phyloP scores from a whole-genome alignment of 2,888 invertebrate genomes.

The Dermolepida albohirtum region DNA sequence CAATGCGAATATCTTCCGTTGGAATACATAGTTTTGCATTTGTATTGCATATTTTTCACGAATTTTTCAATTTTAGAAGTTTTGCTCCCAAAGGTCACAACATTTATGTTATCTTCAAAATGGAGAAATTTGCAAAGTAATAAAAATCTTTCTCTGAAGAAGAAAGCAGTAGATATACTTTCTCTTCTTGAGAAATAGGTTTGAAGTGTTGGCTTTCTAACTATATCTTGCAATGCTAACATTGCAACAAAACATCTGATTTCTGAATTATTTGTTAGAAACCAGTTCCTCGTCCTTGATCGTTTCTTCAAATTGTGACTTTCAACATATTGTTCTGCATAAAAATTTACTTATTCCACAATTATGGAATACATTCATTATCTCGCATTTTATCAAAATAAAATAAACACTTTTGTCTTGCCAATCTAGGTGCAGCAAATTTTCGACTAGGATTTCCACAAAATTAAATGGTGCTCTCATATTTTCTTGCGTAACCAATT shows the following conservation, averaged over 20 bases:
- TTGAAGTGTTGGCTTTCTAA: no score
- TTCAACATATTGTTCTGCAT: background rate
- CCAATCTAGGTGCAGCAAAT: no score
- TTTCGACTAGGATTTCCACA: no score
- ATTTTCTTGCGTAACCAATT: no score
- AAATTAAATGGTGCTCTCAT: no score
- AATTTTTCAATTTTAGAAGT: background rate
- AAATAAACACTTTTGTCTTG: no score
- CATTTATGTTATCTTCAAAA: conserved; percentile 8
- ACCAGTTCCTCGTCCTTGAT: background rate
- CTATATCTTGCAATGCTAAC: background rate
- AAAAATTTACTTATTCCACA: no score
- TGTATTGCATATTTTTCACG: conserved; percentile 2
- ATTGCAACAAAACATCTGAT: conserved; percentile 9
- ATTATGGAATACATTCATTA: no score
- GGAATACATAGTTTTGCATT: conserved; percentile 10
- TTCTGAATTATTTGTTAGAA: background rate
- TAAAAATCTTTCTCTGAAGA: background rate
- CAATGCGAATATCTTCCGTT: background rate
- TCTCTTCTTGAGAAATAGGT: background rate
- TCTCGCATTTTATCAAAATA: no score
- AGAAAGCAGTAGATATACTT: background rate
- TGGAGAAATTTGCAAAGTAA: conserved; percentile 4
- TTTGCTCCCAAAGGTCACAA: background rate
- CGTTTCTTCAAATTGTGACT: background rate